Evolutionary conservation across 2,113 vertebrate species (phyloP), one percentile per base, ranked within the genome.

Genomic region (Pongo abelii): DNA sequence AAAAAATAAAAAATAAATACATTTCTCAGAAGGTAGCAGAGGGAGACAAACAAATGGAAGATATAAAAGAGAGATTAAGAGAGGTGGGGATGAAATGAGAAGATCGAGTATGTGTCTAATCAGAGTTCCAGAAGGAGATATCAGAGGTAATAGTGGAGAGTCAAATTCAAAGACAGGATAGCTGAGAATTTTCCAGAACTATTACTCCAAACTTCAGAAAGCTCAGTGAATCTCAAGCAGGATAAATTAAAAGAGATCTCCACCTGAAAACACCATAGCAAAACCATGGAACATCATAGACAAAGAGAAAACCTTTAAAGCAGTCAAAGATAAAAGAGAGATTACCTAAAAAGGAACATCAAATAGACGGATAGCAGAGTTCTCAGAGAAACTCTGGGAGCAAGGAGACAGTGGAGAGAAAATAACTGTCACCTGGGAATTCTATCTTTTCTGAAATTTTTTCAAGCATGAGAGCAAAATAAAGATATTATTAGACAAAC

Each of bases 311-410:
- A 74, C 78, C 92, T 90, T 90, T 50, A 85, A 96, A 96, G 90
- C 92, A 59, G 50, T 75, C 46, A 14, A 72, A 88, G 92, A 90
- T 96, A 38, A 97, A 96, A 96, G 84, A 59, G 90, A 91, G 84
- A 55, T 89, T 70, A 50, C 55, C 69, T 78, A n/a, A 72, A 91
- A 94, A 70, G 89, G 61, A 72, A 40, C n/a, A 12, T 93, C 89
- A 83, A 14, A 10, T 22, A 9, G 79, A 77, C 38, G 8, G 50
- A 84, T n/a, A 14, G 40, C 12, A 0, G 23, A 35, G 40, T 57
- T 90, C 96, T 93, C 96, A 81, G n/a, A 93, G 67, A 93, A 84
- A 84, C 81, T 59, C 18, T 22, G 77, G 57, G 40, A 70, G 22
- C 84, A 69, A 13, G 48, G 61, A 74, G 90, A 81, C 48, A 2